Evolutionary conservation across 2,113 vertebrate genomes (phyloP), one percentile per base, ranked within the genome.

Genomic region (Stictonetta naevosa): DNA sequence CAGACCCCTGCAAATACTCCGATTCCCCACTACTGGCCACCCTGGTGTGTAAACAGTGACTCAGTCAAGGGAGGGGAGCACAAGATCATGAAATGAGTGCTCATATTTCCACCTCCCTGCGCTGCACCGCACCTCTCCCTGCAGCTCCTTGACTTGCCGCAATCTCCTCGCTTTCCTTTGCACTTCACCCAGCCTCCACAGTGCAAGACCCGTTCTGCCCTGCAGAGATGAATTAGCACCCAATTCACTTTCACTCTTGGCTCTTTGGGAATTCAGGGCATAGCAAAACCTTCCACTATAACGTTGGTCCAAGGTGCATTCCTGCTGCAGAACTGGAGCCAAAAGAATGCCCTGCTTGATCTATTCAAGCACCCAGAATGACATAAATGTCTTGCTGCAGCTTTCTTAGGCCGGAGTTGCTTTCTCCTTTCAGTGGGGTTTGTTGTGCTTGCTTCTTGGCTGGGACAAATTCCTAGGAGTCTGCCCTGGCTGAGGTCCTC

Each of bases 11-110:
- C 38, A 71, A 40, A 83, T 83, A 9, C 28, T 83, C 40, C 13
- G 29, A 18, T 93, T 92, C 42, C 46, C 29, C 20, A 78, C 69
- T 13, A 28, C 36, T 94, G 71, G 67, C 44, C 63, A 87, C 68
- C 21, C 38, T 53, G 58, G 25, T 53, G 14, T 79, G 52, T 93
- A 94, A 97, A 85, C 83, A 84, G 4, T 96, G 95, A 95, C 58
- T 93, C 93, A 93, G 55, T 31, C 17, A 22, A 76, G 77, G 92
- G 88, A 88, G 72, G 73, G 40, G 33, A 74, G 29, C 78, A 66
- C 42, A 20, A n/a, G 66, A 83, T 58, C 56, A 62, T 58, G 38
- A 86, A n/a, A 78, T 72, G n/a, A 59, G 1, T 55, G n/a, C 59
- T 93, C 8, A 55, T 44, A 38, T 28, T 73, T 89, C 40, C 48